phyloP scores from a whole-genome alignment of 1,140 invertebrate species.

The Drosophila albomicans region DNA sequence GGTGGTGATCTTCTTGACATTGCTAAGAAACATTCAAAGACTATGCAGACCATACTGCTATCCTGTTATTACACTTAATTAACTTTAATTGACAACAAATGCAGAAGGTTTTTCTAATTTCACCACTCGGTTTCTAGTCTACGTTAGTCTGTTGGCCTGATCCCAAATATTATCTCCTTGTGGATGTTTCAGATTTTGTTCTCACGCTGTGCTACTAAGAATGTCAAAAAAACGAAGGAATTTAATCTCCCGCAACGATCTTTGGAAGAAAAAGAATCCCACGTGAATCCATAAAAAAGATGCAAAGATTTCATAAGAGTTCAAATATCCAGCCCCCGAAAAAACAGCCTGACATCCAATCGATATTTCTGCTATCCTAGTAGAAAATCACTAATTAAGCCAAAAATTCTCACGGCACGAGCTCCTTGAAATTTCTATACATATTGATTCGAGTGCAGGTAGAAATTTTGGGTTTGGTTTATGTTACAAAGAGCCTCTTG shows the following conservation, averaged over 20 bases:
- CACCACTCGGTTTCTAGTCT: neutral
- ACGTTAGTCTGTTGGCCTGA: conserved; percentile 24
- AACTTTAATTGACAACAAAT: conserved; percentile 3
- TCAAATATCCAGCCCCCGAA: conserved; percentile 28
- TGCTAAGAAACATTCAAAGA: conserved; percentile 18
- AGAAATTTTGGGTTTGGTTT: conserved; percentile 8
- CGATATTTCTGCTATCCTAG: conserved; percentile 33
- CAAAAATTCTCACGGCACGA: conserved; percentile 42
- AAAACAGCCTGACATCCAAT: neutral
- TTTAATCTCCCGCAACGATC: conserved; percentile 33
- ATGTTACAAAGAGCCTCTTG: conserved; percentile 12
- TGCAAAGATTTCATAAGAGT: conserved; percentile 27
- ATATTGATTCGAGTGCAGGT: conserved; percentile 7
- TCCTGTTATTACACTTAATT: conserved; percentile 59
- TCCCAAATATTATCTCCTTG: conserved; percentile 20
- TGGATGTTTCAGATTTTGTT: conserved; percentile 24
- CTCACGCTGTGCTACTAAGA: conserved; percentile 34
- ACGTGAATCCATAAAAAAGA: conserved; percentile 41
- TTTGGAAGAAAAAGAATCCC: conserved; percentile 16
- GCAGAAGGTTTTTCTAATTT: neutral
- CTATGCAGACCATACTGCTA: conserved; percentile 41
- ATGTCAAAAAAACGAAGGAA: conserved; percentile 1
- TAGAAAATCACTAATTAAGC: conserved; percentile 54
- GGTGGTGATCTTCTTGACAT: conserved; percentile 36
- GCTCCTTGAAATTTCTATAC: conserved; percentile 19